phyloP scores from a whole-genome alignment of 2,113 vertebrate genomes.

The Myrmecobius fasciatus region DNA sequence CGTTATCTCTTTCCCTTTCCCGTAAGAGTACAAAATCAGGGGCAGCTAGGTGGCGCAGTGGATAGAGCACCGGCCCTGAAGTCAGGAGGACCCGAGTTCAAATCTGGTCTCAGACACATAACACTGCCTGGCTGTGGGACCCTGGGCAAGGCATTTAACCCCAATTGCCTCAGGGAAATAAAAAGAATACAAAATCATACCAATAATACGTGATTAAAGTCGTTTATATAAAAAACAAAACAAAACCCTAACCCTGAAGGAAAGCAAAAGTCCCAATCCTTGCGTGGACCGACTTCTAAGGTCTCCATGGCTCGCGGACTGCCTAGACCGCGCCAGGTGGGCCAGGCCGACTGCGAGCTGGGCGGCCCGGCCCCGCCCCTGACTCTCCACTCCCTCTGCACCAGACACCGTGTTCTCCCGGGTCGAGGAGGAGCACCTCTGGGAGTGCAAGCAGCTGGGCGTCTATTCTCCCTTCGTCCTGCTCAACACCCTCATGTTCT shows the following conservation, averaged over 20 bases:
- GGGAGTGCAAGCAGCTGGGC: slow-evolving; percentile 93
- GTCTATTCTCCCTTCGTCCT: slow-evolving; percentile 92
- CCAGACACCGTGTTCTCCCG: slow-evolving; percentile 87
- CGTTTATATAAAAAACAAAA: neutral
- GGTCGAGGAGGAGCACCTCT: slow-evolving; percentile 91
- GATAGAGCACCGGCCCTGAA: too few species aligned
- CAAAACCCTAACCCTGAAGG: neutral
- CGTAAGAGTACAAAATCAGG: neutral
- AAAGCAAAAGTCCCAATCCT: neutral
- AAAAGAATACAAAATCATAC: too few species aligned
- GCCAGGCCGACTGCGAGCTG: neutral
- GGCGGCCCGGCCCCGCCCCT: neutral
- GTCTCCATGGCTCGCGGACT: neutral
- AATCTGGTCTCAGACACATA: too few species aligned
- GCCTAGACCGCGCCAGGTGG: neutral
- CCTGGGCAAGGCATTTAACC: too few species aligned
- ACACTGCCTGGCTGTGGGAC: too few species aligned
- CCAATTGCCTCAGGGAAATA: too few species aligned
- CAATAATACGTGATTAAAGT: neutral
- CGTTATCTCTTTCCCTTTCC: neutral
- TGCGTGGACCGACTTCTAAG: neutral
- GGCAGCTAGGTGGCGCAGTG: too few species aligned
- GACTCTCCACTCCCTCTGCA: slow-evolving; percentile 22
- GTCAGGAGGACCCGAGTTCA: too few species aligned
- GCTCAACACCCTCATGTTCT: slow-evolving; percentile 94